These are phyloP conservation scores for Cosmia pyralina DNA, from an alignment of 2,888 invertebrate genomes.

Conservation along the genomic window DNA sequence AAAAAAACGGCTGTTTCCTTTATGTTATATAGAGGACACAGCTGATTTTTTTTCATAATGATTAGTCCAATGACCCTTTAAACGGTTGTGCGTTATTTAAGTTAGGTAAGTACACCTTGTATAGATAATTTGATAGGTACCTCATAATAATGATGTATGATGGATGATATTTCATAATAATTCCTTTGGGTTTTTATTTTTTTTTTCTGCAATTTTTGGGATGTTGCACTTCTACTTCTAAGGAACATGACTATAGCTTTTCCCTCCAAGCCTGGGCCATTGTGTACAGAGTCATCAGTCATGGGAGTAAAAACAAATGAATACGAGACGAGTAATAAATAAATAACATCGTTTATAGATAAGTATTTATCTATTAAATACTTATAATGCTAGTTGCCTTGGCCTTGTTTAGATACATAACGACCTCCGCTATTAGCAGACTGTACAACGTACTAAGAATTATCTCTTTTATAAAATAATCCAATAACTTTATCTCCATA, in stretches of 20 bases:
- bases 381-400: conserved; percentile 53
- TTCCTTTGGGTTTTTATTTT: not conserved
- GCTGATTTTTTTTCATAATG: too few relatives aligned
- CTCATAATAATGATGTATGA: not conserved
- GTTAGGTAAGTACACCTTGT: too few relatives aligned
- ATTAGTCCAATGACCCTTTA: too few relatives aligned
- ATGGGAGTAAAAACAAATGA: conserved; percentile 18
- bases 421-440: conserved; percentile 50
- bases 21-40: too few relatives aligned
- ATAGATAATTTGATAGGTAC: too few relatives aligned
- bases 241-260: not conserved
- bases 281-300: not conserved
- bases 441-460: conserved; percentile 36
- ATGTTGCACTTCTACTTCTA: too few relatives aligned
- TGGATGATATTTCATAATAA: not conserved
- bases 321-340: conserved; percentile 23
- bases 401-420: conserved; percentile 61
- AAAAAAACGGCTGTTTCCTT: too few relatives aligned
- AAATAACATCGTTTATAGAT: conserved; percentile 22
- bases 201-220: not conserved
- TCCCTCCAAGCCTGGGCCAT: not conserved
- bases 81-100: too few relatives aligned
- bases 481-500: conserved; percentile 34
- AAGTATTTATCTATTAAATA: conserved; percentile 41
- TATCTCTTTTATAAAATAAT: conserved; percentile 32